phyloP scores from a whole-genome alignment of 2,888 invertebrate species.

The Patella ulyssiponensis region DNA sequence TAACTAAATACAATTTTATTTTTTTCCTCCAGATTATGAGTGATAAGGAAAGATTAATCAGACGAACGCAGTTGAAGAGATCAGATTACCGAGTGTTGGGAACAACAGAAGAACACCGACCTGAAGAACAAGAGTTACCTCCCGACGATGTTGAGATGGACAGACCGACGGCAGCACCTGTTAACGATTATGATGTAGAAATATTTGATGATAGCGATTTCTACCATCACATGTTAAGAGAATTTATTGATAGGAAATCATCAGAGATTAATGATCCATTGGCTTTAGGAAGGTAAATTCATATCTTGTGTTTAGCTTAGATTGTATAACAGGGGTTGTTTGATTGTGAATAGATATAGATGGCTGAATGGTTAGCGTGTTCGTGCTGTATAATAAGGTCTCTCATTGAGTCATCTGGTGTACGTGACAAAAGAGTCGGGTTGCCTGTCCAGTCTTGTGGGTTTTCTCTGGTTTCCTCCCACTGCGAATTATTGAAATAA shows the following conservation, averaged over 20 bases:
- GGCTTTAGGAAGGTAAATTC: constrained; percentile 79
- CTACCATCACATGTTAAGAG: constrained; percentile 92
- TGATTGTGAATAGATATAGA: too few relatives aligned
- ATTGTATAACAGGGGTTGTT: too few relatives aligned
- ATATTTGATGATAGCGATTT: constrained; percentile 98
- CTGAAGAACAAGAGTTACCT: constrained; percentile 12
- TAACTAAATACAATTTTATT: not conserved
- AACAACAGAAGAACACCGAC: constrained; percentile 35
- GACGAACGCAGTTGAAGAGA: constrained; percentile 85
- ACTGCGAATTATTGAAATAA: too few relatives aligned
- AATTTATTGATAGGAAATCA: constrained; percentile 92
- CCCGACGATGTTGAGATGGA: constrained; percentile 6
- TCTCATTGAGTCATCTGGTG: too few relatives aligned
- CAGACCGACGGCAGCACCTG: not conserved
- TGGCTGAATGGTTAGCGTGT: too few relatives aligned
- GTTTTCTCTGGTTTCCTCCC: too few relatives aligned
- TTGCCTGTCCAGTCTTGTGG: too few relatives aligned
- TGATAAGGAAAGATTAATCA: constrained; percentile 83
- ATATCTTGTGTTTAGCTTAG: too few relatives aligned
- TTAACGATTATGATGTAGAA: constrained; percentile 79
- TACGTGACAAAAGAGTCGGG: too few relatives aligned
- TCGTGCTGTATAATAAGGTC: too few relatives aligned
- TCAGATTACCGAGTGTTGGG: constrained; percentile 77
- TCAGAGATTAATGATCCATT: constrained; percentile 86
- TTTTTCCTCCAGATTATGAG: constrained; percentile 76